These are phyloP conservation scores for Oryzaephilus surinamensis DNA, from an alignment of 1,140 invertebrate genomes.

Conservation along the genomic window DNA sequence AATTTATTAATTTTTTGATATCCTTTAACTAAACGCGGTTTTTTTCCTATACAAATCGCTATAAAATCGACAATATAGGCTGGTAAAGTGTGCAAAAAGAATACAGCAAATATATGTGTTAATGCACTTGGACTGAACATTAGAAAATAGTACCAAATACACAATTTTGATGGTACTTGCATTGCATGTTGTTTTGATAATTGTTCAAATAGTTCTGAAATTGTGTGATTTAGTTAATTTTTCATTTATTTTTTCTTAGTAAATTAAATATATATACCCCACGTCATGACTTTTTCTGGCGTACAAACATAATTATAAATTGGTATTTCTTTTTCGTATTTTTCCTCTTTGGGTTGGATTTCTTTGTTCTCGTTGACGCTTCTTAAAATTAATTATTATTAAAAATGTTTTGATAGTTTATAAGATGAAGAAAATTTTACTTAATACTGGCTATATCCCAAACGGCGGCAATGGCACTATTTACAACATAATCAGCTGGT, in stretches of 20 bases:
- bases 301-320: no score
- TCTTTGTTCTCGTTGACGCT: no score
- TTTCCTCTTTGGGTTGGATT: no score
- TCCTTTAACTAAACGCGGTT: conserved; percentile 48
- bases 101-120: conserved; percentile 1
- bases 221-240: no score
- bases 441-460: conserved; percentile 47
- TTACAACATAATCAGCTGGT: conserved; percentile 63
- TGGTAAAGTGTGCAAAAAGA: conserved; percentile 8
- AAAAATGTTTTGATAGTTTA: no score
- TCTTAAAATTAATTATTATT: no score
- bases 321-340: no score
- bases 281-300: no score
- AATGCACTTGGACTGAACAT: not conserved
- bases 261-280: no score
- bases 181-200: conserved; percentile 12
- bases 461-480: conserved; percentile 53
- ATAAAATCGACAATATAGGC: conserved; percentile 8
- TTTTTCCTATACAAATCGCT: conserved; percentile 9
- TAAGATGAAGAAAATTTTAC: no score
- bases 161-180: conserved; percentile 13
- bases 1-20: conserved; percentile 67
- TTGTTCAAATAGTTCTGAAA: no score
- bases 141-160: conserved; percentile 6
- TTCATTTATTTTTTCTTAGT: no score